Evolutionary conservation across 37 sponge, comb jelly and placozoan species (phyloP).

Genomic region (Eunapius fragilis): DNA sequence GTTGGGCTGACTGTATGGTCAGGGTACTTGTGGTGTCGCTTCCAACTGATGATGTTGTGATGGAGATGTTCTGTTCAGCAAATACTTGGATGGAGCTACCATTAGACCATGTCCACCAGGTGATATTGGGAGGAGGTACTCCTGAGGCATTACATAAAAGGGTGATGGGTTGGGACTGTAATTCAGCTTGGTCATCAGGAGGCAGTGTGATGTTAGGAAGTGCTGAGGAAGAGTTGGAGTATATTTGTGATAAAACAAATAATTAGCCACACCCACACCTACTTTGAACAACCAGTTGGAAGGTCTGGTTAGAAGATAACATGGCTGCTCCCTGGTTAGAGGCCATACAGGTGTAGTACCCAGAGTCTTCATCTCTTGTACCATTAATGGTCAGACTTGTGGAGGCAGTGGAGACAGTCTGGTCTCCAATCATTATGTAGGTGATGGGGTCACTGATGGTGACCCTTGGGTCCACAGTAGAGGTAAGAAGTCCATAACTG

Average conservation of each 20-base stretch:
- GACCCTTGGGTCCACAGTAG: too few relatives aligned
- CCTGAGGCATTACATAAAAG: constrained; percentile 20
- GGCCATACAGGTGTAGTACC: too few relatives aligned
- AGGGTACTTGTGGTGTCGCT: constrained; percentile 35
- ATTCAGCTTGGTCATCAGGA: neutral
- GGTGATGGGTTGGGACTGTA: neutral
- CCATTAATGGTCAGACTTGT: too few relatives aligned
- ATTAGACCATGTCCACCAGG: constrained; percentile 9
- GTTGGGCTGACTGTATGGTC: neutral
- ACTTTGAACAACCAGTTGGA: too few relatives aligned
- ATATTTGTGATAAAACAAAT: neutral
- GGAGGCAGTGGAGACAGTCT: too few relatives aligned
- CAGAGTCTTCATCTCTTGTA: too few relatives aligned
- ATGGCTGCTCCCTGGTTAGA: too few relatives aligned
- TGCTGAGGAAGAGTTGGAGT: neutral
- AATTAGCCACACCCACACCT: too few relatives aligned
- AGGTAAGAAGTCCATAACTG: too few relatives aligned
- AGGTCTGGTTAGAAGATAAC: too few relatives aligned
- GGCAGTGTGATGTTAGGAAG: neutral
- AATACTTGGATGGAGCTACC: neutral
- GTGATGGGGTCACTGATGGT: too few relatives aligned
- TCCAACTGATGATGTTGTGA: neutral
- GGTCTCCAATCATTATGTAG: too few relatives aligned
- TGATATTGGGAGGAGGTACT: constrained; percentile 13
- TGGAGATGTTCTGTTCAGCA: neutral